Evolutionary conservation across 2,888 invertebrate species (phyloP).

Genomic region (Lasioglossum calceatum): DNA sequence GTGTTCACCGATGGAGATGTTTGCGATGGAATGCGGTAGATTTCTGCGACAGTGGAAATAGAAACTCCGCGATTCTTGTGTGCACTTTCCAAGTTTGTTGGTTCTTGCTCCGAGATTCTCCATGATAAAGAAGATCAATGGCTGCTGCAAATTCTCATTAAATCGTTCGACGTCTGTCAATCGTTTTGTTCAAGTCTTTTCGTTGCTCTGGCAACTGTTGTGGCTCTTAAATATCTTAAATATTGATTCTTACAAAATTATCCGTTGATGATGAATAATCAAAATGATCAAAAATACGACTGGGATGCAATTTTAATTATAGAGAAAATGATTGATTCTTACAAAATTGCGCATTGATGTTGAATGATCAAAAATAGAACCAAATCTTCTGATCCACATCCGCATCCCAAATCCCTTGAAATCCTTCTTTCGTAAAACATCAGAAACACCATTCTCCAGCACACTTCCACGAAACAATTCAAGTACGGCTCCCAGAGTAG

Average conservation of each 20-base stretch:
- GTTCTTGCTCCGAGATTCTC: neutral
- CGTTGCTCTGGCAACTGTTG: too few relatives aligned
- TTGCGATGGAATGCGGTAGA: slow-evolving; percentile 21
- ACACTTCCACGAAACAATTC: neutral
- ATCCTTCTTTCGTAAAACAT: neutral
- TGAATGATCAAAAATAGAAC: too few relatives aligned
- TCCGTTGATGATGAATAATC: too few relatives aligned
- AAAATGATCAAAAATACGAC: too few relatives aligned
- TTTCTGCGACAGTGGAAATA: neutral
- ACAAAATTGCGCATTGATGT: too few relatives aligned
- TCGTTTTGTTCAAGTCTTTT: too few relatives aligned
- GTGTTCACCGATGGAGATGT: neutral
- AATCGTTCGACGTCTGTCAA: neutral
- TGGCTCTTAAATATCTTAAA: too few relatives aligned
- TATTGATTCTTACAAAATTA: too few relatives aligned
- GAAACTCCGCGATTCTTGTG: neutral
- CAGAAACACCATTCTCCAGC: neutral
- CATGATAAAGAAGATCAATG: neutral
- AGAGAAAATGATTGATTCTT: too few relatives aligned
- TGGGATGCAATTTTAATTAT: too few relatives aligned
- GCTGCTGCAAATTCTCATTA: neutral
- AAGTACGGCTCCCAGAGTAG: neutral
- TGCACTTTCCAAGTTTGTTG: neutral
- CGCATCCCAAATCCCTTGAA: neutral
- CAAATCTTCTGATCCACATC: neutral